phyloP scores from a whole-genome alignment of 1,140 invertebrate species.

The Ceratina japonica region DNA sequence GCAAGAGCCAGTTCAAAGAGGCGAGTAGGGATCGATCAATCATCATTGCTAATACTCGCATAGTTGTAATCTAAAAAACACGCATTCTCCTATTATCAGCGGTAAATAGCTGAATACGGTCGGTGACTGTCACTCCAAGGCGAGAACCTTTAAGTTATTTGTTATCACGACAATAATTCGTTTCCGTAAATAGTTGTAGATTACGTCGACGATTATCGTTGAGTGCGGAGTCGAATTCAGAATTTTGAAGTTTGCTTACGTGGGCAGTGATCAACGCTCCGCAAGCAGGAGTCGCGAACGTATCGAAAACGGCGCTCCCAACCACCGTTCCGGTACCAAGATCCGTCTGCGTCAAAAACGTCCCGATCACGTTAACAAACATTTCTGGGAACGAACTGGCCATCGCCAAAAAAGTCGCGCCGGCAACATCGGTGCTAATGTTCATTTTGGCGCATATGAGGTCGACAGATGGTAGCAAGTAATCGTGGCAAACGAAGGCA shows the following conservation, averaged over 20 bases:
- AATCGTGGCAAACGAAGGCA: constrained; percentile 92
- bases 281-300: constrained; percentile 91
- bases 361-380: constrained; percentile 93
- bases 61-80: too few species aligned
- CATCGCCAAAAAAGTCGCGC: constrained; percentile 95
- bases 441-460: constrained; percentile 87
- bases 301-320: constrained; percentile 93
- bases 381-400: constrained; percentile 94
- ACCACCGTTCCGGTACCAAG: constrained; percentile 93
- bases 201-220: not conserved
- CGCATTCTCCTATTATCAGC: too few species aligned
- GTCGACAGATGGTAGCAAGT: constrained; percentile 90
- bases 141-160: too few species aligned
- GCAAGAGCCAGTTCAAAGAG: too few species aligned
- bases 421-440: constrained; percentile 90
- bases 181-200: too few species aligned
- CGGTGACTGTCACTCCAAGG: too few species aligned
- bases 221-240: not conserved
- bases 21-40: too few species aligned
- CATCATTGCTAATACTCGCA: too few species aligned
- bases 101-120: too few species aligned
- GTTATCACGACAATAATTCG: too few species aligned
- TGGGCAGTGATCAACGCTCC: constrained; percentile 87
- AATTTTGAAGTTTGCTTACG: constrained; percentile 80
- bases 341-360: constrained; percentile 87